Evolutionary conservation across 2,888 invertebrate genomes (phyloP).

Genomic region (Lycocerus yunnanus): DNA sequence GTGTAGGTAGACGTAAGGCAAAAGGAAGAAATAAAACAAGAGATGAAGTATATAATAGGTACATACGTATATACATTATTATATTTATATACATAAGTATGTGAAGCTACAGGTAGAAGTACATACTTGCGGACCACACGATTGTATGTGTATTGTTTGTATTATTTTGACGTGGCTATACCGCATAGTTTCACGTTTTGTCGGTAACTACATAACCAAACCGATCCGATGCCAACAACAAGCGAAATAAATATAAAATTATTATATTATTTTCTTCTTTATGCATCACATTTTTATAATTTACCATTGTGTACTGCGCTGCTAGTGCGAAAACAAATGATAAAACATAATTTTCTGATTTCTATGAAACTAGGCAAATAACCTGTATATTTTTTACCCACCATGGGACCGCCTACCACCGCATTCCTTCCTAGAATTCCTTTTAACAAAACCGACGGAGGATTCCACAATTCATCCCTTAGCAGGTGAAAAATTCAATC

Average conservation of each 20-base stretch:
- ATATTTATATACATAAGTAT: constrained; percentile 12
- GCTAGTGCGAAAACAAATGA: constrained; percentile 3
- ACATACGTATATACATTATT: background rate
- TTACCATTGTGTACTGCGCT: constrained; percentile 14
- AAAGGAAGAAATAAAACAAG: constrained; percentile 24
- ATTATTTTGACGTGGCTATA: constrained; percentile 36
- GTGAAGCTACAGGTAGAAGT: constrained; percentile 15
- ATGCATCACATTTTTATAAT: constrained; percentile 10
- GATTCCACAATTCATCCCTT: constrained; percentile 25
- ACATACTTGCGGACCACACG: constrained; percentile 28
- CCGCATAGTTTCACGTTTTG: constrained; percentile 39
- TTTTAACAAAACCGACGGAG: constrained; percentile 11
- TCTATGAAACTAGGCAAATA: constrained; percentile 14
- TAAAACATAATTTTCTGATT: constrained; percentile 1
- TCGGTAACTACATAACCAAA: constrained; percentile 39
- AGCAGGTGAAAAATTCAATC: constrained; percentile 23
- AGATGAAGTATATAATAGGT: constrained; percentile 3
- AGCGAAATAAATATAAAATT: constrained; percentile 28
- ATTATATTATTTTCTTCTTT: constrained; percentile 22
- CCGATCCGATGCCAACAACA: constrained; percentile 31
- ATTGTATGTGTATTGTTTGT: constrained; percentile 32
- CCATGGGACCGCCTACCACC: constrained; percentile 11
- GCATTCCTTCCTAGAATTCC: constrained; percentile 24
- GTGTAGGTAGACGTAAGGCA: constrained; percentile 25
- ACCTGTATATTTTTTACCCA: background rate